A percentile compares a stretch with the other conserved stretches of the same genome.
Conservation (phyloP, 2,113 vertebrate genomes). For the Passer montanus region DNA sequence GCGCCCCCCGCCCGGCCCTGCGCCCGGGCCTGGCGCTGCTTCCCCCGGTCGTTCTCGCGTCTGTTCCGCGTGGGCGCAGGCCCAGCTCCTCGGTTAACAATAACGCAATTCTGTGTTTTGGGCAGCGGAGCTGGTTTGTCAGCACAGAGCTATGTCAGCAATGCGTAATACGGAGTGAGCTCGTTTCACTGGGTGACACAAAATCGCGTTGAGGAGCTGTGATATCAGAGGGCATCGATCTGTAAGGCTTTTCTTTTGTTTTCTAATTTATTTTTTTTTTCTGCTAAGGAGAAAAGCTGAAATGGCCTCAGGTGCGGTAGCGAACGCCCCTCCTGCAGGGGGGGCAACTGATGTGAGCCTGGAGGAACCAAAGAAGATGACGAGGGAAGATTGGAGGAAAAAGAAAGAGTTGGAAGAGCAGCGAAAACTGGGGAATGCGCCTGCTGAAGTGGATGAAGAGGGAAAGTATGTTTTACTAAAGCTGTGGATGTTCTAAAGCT, state of each 20-base stretch:
- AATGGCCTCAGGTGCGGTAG: slow-evolving; percentile 58
- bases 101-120: not conserved
- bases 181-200: fast-evolving
- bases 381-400: slow-evolving; percentile 96
- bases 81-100: fast-evolving
- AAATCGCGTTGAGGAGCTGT: not conserved
- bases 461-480: slow-evolving; percentile 86
- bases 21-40: no score
- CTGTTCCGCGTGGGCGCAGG: not conserved
- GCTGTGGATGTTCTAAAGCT: not conserved
- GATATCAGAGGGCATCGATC: fast-evolving
- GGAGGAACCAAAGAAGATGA: slow-evolving; percentile 98
- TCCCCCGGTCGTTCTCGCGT: no score
- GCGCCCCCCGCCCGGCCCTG: fast-evolving
- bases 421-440: slow-evolving; percentile 94
- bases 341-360: slow-evolving; percentile 83
- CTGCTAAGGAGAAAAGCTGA: not conserved
- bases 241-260: not conserved
- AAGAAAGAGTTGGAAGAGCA: slow-evolving; percentile 98
- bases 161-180: fast-evolving
- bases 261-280: not conserved
- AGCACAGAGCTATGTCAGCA: not conserved
- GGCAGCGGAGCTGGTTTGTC: not conserved
- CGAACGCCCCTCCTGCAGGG: slow-evolving; percentile 30
- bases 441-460: slow-evolving; percentile 97